Conservation (phyloP, 2,888 invertebrate species). For the Hypsopygia costalis region DNA sequence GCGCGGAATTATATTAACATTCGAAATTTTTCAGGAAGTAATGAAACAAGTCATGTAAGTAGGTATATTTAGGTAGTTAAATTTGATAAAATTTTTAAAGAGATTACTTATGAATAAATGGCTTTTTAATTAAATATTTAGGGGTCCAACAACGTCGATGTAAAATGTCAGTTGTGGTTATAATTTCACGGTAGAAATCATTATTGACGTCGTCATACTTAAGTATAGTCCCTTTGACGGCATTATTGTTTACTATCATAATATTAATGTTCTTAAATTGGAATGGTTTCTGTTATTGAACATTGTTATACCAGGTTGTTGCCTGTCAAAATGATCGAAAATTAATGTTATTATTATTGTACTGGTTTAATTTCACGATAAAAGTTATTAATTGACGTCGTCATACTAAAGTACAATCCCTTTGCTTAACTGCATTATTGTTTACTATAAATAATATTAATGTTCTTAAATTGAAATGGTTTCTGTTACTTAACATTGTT, state of each 20-base stretch:
- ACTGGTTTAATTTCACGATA: constrained; percentile 35
- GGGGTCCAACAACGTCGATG: constrained; percentile 71
- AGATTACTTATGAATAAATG: constrained; percentile 74
- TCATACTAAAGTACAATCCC: constrained; percentile 14
- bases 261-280: background rate
- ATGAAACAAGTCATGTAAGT: constrained; percentile 56
- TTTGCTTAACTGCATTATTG: constrained; percentile 6
- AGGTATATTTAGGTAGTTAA: constrained; percentile 73
- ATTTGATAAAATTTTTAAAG: constrained; percentile 75
- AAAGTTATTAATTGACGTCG: constrained; percentile 25
- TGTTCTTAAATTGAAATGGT: constrained; percentile 1
- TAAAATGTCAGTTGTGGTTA: constrained; percentile 49
- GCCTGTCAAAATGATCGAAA: too few species aligned
- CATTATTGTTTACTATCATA: constrained; percentile 13
- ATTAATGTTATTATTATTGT: too few species aligned
- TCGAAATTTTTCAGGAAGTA: constrained; percentile 54
- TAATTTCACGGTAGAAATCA: constrained; percentile 28
- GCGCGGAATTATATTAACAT: constrained; percentile 55
- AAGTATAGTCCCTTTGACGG: constrained; percentile 13
- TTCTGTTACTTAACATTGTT: constrained; percentile 21
- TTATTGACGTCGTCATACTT: constrained; percentile 21
- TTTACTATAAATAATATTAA: constrained; percentile 13
- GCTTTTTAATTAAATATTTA: constrained; percentile 75
- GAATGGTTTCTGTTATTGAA: constrained; percentile 9
- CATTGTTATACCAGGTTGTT: too few species aligned